Percentiles rank a stretch among this genome's conserved stretches.
These are phyloP conservation scores for Drosophila putrida DNA, from an alignment of 2,888 invertebrate species.

Conservation along the genomic window DNA sequence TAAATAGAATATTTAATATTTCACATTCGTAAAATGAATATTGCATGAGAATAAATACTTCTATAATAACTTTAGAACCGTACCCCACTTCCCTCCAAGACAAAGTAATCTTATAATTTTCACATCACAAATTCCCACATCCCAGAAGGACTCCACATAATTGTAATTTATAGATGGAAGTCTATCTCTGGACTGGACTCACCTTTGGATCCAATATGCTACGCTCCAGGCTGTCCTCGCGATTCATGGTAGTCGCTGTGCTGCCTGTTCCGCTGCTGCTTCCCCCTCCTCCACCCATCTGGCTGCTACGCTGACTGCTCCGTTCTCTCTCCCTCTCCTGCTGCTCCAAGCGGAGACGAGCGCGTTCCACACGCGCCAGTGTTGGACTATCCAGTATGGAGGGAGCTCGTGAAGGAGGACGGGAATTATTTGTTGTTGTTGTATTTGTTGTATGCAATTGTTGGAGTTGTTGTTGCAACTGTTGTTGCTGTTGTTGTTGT, in stretches of 20 bases:
- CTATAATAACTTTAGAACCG: not conserved
- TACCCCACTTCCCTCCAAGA: not conserved
- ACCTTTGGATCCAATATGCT: conserved; percentile 84
- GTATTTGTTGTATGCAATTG: conserved; percentile 65
- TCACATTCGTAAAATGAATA: not conserved
- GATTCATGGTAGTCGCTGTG: conserved; percentile 80
- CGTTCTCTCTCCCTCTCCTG: conserved; percentile 67
- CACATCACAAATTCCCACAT: conserved; percentile 18
- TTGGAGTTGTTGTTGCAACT: conserved; percentile 61
- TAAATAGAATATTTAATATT: too few relatives aligned
- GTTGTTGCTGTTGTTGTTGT: conserved; percentile 62
- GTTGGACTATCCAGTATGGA: conserved; percentile 88
- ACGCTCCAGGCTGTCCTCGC: conserved; percentile 84
- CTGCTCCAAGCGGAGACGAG: conserved; percentile 87
- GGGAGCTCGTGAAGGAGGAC: conserved; percentile 84
- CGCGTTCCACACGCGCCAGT: conserved; percentile 87
- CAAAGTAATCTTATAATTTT: conserved; percentile 35
- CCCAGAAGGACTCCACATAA: conserved; percentile 37
- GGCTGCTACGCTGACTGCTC: conserved; percentile 63
- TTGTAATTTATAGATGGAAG: conserved; percentile 63
- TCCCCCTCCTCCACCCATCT: conserved; percentile 60
- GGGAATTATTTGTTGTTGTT: conserved; percentile 71
- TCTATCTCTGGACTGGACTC: conserved; percentile 32
- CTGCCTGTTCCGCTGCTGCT: conserved; percentile 76
- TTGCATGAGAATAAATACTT: not conserved